Conservation (phyloP, 1,140 invertebrate genomes). For the Phenacoccus solenopsis region DNA sequence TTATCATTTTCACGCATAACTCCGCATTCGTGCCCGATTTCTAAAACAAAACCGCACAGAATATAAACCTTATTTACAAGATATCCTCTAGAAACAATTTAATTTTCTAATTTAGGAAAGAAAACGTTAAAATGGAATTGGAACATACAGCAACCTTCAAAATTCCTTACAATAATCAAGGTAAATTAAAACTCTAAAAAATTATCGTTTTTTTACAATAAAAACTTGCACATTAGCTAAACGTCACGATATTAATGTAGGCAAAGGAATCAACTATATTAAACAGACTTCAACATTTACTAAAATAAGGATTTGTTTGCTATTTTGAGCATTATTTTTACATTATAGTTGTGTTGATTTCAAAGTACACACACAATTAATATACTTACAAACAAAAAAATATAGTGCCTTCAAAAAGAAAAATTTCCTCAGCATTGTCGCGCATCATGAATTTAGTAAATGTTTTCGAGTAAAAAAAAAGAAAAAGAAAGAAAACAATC, state of each 20-base stretch:
- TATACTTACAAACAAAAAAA: too few relatives aligned
- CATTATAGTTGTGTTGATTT: background rate
- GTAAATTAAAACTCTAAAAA: background rate
- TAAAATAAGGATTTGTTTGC: background rate
- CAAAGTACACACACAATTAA: too few relatives aligned
- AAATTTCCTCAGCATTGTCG: background rate
- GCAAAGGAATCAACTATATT: background rate
- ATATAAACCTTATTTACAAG: background rate
- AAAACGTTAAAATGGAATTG: background rate
- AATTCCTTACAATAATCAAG: background rate
- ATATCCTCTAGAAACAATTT: background rate
- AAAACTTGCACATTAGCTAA: background rate
- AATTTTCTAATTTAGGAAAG: background rate
- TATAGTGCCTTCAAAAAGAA: background rate
- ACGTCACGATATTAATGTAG: background rate
- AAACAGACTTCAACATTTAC: background rate
- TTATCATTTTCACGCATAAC: background rate
- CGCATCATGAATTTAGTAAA: too few relatives aligned
- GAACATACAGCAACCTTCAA: background rate
- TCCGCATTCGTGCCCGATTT: background rate
- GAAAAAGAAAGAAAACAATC: background rate
- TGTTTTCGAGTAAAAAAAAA: too few relatives aligned
- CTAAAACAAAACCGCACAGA: constrained; percentile 8
- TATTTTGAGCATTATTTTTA: background rate
- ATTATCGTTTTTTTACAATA: background rate